A percentile compares a stretch with the other conserved stretches of the same genome.
phyloP scores from a whole-genome alignment of 2,888 invertebrate genomes.

The Tigriopus californicus region DNA sequence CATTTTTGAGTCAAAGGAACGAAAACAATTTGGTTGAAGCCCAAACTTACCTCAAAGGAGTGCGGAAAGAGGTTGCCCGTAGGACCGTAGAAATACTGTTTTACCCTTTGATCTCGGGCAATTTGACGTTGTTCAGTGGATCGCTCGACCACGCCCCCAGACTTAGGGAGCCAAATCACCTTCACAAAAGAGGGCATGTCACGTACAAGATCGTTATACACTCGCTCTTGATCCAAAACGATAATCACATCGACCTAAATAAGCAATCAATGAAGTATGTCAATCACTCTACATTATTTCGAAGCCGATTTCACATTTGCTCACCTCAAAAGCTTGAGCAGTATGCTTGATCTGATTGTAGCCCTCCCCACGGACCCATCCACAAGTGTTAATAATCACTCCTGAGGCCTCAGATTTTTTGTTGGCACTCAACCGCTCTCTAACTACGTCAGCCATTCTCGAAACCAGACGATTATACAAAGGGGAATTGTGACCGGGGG shows the following conservation, averaged over 20 bases:
- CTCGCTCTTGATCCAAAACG: constrained; percentile 83
- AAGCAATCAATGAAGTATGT: too few relatives aligned
- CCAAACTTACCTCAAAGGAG: constrained; percentile 50
- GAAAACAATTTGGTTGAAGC: too few relatives aligned
- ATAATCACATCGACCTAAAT: constrained; percentile 57
- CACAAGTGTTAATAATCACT: constrained; percentile 88
- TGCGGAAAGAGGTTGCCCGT: constrained; percentile 56
- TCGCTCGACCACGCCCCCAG: constrained; percentile 56
- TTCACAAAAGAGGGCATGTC: constrained; percentile 87
- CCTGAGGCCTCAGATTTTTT: constrained; percentile 43
- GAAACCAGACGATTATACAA: constrained; percentile 66
- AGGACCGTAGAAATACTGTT: constrained; percentile 86
- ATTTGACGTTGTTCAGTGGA: constrained; percentile 1
- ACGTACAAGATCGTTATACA: constrained; percentile 78
- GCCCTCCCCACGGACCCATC: constrained; percentile 84
- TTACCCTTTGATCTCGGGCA: constrained; percentile 35
- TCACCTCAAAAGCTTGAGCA: constrained; percentile 73
- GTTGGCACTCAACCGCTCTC: constrained; percentile 26
- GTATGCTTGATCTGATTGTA: constrained; percentile 69
- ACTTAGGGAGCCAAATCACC: constrained; percentile 78
- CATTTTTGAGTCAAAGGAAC: too few relatives aligned
- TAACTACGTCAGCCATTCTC: constrained; percentile 33
- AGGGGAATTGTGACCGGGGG: constrained; percentile 52
- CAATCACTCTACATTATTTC: background rate
- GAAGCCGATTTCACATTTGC: constrained; percentile 17